These are phyloP conservation scores for Eulacestoma nigropectus DNA, from an alignment of 2,113 vertebrate species.

Conservation along the genomic window DNA sequence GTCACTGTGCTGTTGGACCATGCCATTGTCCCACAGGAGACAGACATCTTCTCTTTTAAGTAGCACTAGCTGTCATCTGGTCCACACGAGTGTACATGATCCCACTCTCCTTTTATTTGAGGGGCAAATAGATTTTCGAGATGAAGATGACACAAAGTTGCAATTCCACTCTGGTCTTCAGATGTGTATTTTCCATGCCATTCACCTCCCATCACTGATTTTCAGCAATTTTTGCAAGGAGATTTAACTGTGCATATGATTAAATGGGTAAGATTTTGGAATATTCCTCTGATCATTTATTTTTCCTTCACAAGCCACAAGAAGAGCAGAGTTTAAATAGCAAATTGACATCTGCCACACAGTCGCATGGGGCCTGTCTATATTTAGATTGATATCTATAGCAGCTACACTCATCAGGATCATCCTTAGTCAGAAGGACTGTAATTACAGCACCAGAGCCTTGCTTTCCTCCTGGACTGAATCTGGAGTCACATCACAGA, in stretches of 20 bases:
- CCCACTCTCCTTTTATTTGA: background rate
- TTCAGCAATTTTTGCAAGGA: background rate
- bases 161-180: background rate
- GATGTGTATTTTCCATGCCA: background rate
- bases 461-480: background rate
- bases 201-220: background rate
- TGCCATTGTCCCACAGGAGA: background rate
- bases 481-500: background rate
- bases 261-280: background rate
- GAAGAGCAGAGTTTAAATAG: slow-evolving; percentile 6
- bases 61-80: background rate
- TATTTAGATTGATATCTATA: background rate
- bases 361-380: background rate
- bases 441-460: background rate
- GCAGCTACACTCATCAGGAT: background rate
- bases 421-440: background rate
- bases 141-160: background rate
- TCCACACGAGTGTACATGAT: fast-evolving
- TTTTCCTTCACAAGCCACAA: background rate
- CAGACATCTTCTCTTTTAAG: background rate
- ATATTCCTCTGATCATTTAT: background rate
- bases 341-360: background rate
- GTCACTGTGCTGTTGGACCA: background rate
- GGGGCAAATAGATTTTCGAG: background rate
- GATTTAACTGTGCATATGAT: background rate